Conservation (phyloP, 2,113 vertebrate species). For the Ginglymostoma cirratum region DNA sequence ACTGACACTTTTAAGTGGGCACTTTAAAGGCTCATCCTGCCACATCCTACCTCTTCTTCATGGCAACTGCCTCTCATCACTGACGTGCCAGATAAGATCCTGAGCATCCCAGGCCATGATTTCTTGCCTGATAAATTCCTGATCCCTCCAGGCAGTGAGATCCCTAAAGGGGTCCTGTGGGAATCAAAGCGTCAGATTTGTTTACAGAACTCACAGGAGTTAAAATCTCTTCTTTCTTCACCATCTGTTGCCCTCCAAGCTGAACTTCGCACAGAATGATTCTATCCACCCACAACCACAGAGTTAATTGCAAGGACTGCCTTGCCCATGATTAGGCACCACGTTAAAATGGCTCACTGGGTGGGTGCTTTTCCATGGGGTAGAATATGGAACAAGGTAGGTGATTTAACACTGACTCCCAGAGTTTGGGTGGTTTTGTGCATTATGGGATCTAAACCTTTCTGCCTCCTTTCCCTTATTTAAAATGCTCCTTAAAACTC, state of each 20-base stretch:
- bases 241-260: neutral
- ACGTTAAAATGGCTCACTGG: neutral
- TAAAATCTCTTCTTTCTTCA: neutral
- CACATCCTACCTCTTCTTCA: too few species aligned
- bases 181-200: neutral
- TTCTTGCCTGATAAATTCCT: neutral
- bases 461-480: neutral
- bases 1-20: too few species aligned
- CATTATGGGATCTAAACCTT: neutral
- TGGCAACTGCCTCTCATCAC: neutral
- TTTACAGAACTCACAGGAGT: neutral
- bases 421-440: neutral
- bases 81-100: neutral
- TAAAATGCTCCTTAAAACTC: neutral
- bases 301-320: neutral
- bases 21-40: too few species aligned
- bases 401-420: neutral
- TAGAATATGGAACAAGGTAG: neutral
- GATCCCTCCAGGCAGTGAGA: neutral
- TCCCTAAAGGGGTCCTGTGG: neutral
- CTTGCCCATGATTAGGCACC: neutral
- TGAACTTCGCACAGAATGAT: neutral
- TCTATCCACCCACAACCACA: neutral
- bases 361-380: neutral
- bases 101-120: neutral